phyloP scores from a whole-genome alignment of 2,797 vertebrate species.

The Myotis pilosus region DNA sequence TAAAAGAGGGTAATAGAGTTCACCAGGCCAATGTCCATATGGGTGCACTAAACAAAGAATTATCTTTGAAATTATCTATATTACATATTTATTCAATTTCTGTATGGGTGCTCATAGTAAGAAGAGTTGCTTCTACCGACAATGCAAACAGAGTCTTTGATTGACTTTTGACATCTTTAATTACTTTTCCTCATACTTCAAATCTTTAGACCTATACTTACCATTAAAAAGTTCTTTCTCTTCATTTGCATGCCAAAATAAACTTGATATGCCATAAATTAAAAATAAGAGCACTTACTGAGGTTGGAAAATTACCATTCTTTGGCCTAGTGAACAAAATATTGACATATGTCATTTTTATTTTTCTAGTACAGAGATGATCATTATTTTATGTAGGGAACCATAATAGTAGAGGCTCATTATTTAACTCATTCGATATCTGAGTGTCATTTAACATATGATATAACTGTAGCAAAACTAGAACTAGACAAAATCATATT shows the following conservation, averaged over 20 bases:
- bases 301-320: background rate
- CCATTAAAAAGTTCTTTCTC: background rate
- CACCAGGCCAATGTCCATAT: background rate
- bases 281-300: background rate
- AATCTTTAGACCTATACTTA: background rate
- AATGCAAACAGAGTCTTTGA: background rate
- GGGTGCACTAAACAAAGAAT: background rate
- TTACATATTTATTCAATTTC: background rate
- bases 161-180: background rate
- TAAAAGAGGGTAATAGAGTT: background rate
- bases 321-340: background rate
- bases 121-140: background rate
- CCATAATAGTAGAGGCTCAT: background rate
- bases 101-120: background rate
- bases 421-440: background rate
- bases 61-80: background rate
- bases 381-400: background rate
- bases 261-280: background rate
- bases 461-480: background rate
- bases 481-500: background rate
- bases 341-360: background rate
- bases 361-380: background rate
- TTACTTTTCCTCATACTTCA: background rate
- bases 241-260: background rate
- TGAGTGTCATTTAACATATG: background rate